phyloP scores from a whole-genome alignment of 2,888 invertebrate genomes.

The Apamea crenata region DNA sequence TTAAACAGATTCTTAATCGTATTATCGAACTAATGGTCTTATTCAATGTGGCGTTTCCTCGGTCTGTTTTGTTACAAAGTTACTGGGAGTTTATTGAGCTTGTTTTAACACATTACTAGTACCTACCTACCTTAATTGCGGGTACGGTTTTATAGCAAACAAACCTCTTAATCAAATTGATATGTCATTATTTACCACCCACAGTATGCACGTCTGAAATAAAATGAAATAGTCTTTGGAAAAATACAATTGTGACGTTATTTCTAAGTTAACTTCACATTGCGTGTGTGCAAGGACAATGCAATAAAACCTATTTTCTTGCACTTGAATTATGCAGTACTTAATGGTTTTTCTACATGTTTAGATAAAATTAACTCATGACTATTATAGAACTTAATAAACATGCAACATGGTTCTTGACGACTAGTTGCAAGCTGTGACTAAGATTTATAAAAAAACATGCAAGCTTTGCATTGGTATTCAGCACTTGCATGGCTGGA shows the following conservation, averaged over 20 bases:
- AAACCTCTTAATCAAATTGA: not conserved
- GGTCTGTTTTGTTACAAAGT: conserved; percentile 39
- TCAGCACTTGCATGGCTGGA: not conserved
- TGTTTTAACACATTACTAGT: not conserved
- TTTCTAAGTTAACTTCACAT: conserved; percentile 2
- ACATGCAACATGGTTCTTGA: conserved; percentile 15
- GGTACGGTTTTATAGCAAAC: not conserved
- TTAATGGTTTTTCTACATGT: conserved; percentile 34
- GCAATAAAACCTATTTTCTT: conserved; percentile 44
- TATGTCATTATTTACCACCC: not conserved
- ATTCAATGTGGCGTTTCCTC: not conserved
- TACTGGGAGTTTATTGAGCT: not conserved
- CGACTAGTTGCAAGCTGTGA: conserved; percentile 3
- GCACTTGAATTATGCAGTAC: conserved; percentile 32
- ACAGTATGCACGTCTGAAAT: not conserved
- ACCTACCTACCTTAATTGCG: not conserved
- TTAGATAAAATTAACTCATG: conserved; percentile 25
- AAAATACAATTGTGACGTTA: not conserved
- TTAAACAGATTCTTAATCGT: conserved; percentile 37
- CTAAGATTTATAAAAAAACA: conserved; percentile 2
- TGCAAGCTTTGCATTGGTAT: conserved; percentile 8
- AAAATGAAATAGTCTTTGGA: not conserved
- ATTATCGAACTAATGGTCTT: conserved; percentile 19
- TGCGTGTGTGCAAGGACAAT: conserved; percentile 42
- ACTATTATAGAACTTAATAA: conserved; percentile 18